Percentiles rank a stretch among this genome's conserved stretches.
These are phyloP conservation scores for Odontomyia ornata DNA, from an alignment of 2,888 invertebrate genomes.

Conservation along the genomic window DNA sequence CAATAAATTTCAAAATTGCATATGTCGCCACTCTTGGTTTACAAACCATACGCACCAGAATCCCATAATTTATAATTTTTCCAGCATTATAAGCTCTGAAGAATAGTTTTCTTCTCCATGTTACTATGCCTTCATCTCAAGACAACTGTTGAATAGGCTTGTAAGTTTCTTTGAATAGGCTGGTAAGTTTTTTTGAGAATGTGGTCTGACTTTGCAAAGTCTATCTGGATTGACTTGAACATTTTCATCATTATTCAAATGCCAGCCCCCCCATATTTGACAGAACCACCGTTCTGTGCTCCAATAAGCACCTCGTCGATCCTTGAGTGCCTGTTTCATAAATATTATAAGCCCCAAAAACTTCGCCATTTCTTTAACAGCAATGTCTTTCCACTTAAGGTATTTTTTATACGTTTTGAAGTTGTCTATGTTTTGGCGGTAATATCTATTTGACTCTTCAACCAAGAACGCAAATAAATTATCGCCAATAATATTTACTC, in stretches of 20 bases:
- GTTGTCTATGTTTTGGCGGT: slow-evolving; percentile 21
- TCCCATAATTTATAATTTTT: slow-evolving; percentile 25
- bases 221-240: neutral
- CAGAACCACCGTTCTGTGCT: neutral
- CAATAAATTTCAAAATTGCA: slow-evolving; percentile 40
- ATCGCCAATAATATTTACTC: neutral
- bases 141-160: slow-evolving; percentile 26
- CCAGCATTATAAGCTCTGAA: slow-evolving; percentile 32
- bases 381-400: neutral
- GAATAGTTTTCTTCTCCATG: slow-evolving; percentile 35
- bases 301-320: neutral
- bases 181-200: neutral
- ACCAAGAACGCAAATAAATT: slow-evolving; percentile 27
- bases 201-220: neutral
- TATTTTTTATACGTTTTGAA: slow-evolving; percentile 1
- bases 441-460: slow-evolving; percentile 27
- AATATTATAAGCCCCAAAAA: slow-evolving; percentile 17
- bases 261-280: slow-evolving; percentile 32
- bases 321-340: slow-evolving; percentile 28
- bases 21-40: neutral
- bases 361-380: slow-evolving; percentile 2
- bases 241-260: slow-evolving; percentile 15
- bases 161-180: slow-evolving; percentile 10
- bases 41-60: neutral
- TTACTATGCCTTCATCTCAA: slow-evolving; percentile 12